Percentiles rank a stretch among this genome's conserved stretches.
Conservation (phyloP, 2,113 vertebrate genomes). For the Axis porcinus region DNA sequence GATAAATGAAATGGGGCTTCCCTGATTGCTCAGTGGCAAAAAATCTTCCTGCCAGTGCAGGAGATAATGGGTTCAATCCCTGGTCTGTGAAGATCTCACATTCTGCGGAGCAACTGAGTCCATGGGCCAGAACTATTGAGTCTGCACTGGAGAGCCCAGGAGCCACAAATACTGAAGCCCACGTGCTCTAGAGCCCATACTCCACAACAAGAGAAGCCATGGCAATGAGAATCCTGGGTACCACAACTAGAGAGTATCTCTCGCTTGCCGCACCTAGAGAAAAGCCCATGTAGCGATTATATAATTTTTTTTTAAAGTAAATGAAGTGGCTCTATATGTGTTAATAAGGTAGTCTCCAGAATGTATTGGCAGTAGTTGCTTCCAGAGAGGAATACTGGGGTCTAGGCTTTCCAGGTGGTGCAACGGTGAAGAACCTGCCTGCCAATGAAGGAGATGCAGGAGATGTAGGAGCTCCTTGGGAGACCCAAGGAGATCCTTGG, state of each 20-base stretch:
- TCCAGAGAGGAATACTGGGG: background rate
- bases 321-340: background rate
- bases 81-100: background rate
- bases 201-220: background rate
- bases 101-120: background rate
- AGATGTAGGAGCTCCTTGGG: background rate
- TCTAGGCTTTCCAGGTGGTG: background rate
- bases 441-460: fast-evolving
- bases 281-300: background rate
- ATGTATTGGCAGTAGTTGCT: background rate
- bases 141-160: background rate
- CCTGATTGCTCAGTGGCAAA: background rate
- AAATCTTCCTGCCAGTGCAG: background rate
- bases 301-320: background rate
- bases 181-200: background rate
- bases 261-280: background rate
- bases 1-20: background rate
- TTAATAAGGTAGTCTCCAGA: background rate
- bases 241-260: background rate
- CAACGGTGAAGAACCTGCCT: background rate
- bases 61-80: background rate
- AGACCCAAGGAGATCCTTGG: background rate
- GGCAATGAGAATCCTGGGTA: background rate
- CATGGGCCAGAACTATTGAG: background rate
- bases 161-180: background rate